Conservation (phyloP, 1,140 invertebrate genomes). For the Drosophila dunni region DNA sequence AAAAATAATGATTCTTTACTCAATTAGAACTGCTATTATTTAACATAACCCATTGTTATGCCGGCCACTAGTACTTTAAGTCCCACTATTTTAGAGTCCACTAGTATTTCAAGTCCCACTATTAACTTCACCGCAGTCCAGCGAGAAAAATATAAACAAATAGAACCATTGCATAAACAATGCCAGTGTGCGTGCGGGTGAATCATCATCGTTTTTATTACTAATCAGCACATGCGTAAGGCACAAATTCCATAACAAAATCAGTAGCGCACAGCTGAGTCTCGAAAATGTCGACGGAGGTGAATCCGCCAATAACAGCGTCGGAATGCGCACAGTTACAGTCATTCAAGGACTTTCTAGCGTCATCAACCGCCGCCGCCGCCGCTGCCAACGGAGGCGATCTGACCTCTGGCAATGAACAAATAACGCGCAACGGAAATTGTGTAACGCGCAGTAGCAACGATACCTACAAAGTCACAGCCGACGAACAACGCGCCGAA, state of each 20-base stretch:
- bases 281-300: slow-evolving; percentile 52
- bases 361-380: slow-evolving; percentile 16
- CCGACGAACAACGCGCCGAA: slow-evolving; percentile 64
- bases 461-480: slow-evolving; percentile 73
- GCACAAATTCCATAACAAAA: slow-evolving; percentile 20
- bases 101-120: too few relatives aligned
- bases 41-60: too few relatives aligned
- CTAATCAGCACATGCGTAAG: slow-evolving; percentile 49
- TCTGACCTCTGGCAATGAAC: slow-evolving; percentile 43
- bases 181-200: slow-evolving; percentile 47
- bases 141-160: slow-evolving; percentile 66
- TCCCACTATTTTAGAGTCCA: too few relatives aligned
- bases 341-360: slow-evolving; percentile 66
- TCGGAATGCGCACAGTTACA: slow-evolving; percentile 60
- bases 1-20: too few relatives aligned
- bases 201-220: slow-evolving; percentile 61
- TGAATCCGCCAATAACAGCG: slow-evolving; percentile 15
- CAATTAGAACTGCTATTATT: too few relatives aligned
- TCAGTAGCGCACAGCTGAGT: slow-evolving; percentile 33
- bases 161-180: slow-evolving; percentile 69
- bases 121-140: slow-evolving; percentile 10
- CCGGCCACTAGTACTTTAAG: too few relatives aligned
- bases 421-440: slow-evolving; percentile 21
- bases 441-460: slow-evolving; percentile 74
- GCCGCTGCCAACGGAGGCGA: slow-evolving; percentile 23